Evolutionary conservation across 2,888 invertebrate genomes (phyloP), one percentile per base, ranked within the genome.

Genomic region (Drosophila mulleri): DNA sequence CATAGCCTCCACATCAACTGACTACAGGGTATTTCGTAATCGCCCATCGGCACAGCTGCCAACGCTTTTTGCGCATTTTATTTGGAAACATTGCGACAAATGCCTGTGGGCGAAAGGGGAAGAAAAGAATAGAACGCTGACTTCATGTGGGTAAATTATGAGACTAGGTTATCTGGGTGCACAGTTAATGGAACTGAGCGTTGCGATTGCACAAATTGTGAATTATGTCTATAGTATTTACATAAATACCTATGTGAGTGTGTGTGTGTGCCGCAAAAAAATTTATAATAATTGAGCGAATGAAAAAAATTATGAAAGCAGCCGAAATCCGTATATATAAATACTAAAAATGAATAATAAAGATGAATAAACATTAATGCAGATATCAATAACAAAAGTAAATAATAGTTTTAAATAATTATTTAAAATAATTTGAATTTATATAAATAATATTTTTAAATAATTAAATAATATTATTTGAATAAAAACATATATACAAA

Each of bases 61-160:
- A 35, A 37, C 26, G 32, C 37, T 65, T 83, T 84, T 69, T 67
- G 83, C 64, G 72, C 76, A 75, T 69, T 82, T 80, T 45, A 64
- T 75, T 82, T 67, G 41, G 20, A 61, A 75, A 67, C 41, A 58
- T 58, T 35, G 58, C 53, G 67, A 39, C 32, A 42, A 42, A 20
- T 32, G 57, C 20, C 42, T 57, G 57, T 44, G 57, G 57, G 44
- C 41, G 26, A 23, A 35, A 18, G 23, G 11, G 48, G 20, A 35
- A 20, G 32, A 23, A 35, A 6, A 45, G 29, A 57, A 32, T 41
- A 39, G 20, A 66, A 56, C 41, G 44, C 39, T 52, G 41, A 35
- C 56, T 48, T 50, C 53, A 52, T 81, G 66, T 70, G 75, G 59
- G 61, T 63, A 72, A 73, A 78, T 73, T 78, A 73, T 57, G 57